phyloP scores from a whole-genome alignment of 2,888 invertebrate genomes.

The Lathronympha strigana region DNA sequence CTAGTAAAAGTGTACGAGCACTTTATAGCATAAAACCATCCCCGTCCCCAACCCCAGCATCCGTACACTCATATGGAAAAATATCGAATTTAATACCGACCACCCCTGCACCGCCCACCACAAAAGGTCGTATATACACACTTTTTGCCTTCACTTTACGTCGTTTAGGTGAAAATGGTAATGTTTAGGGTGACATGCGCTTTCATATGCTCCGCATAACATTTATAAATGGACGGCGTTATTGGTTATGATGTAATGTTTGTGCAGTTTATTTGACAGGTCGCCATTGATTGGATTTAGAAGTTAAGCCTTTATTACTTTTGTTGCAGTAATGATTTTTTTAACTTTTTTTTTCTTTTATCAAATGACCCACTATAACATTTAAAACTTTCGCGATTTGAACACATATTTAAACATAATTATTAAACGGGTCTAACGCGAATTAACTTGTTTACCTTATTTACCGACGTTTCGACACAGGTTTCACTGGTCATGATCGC shows the following conservation, averaged over 20 bases:
- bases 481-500: too few species aligned
- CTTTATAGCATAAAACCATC: conserved; percentile 7
- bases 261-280: conserved; percentile 33
- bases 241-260: conserved; percentile 29
- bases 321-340: conserved; percentile 8
- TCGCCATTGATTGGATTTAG: conserved; percentile 29
- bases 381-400: too few species aligned
- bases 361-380: too few species aligned
- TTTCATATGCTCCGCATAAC: conserved; percentile 33
- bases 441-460: too few species aligned
- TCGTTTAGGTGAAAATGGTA: not conserved
- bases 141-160: not conserved
- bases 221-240: conserved; percentile 33
- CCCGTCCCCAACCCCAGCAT: conserved; percentile 22
- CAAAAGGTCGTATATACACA: not conserved
- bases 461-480: too few species aligned
- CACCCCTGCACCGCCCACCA: conserved; percentile 11
- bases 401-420: too few species aligned
- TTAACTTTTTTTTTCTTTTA: too few species aligned
- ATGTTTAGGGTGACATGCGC: conserved; percentile 28
- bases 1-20: too few species aligned
- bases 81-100: conserved; percentile 36
- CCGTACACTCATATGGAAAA: conserved; percentile 31
- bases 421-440: too few species aligned
- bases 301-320: conserved; percentile 24